Conservation (phyloP, 2,888 invertebrate genomes). For the Gnatocerus cornutus region DNA sequence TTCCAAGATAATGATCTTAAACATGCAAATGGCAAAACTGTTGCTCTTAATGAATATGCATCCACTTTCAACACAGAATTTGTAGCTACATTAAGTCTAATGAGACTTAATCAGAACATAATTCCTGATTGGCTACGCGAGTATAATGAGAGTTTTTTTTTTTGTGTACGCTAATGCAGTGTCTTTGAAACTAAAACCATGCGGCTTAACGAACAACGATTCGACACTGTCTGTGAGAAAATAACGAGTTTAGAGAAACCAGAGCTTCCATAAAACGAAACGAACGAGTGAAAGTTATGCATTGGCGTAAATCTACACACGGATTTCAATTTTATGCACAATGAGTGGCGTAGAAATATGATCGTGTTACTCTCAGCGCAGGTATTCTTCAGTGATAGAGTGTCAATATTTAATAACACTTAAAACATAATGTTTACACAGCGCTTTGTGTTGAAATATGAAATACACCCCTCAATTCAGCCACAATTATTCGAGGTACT, state of each 20-base stretch:
- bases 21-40: slow-evolving; percentile 37
- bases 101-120: slow-evolving; percentile 15
- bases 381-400: slow-evolving; percentile 21
- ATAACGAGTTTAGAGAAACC: neutral
- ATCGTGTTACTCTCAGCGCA: slow-evolving; percentile 4
- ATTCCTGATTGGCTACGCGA: slow-evolving; percentile 20
- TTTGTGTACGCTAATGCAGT: neutral
- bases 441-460: slow-evolving; percentile 20
- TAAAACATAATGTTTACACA: slow-evolving; percentile 30
- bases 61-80: slow-evolving; percentile 13
- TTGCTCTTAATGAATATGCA: slow-evolving; percentile 39
- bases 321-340: neutral
- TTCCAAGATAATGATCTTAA: slow-evolving; percentile 30
- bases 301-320: neutral
- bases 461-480: slow-evolving; percentile 31
- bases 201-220: too few relatives aligned
- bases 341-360: slow-evolving; percentile 9
- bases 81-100: slow-evolving; percentile 15
- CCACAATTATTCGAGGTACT: slow-evolving; percentile 34
- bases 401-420: slow-evolving; percentile 41
- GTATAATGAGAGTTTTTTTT: slow-evolving; percentile 7
- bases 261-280: neutral
- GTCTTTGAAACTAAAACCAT: too few relatives aligned
- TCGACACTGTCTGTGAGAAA: too few relatives aligned
- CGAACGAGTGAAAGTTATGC: neutral